These are phyloP conservation scores for Hirtodrosophila trivittata DNA, from an alignment of 2,888 invertebrate species.

Conservation along the genomic window DNA sequence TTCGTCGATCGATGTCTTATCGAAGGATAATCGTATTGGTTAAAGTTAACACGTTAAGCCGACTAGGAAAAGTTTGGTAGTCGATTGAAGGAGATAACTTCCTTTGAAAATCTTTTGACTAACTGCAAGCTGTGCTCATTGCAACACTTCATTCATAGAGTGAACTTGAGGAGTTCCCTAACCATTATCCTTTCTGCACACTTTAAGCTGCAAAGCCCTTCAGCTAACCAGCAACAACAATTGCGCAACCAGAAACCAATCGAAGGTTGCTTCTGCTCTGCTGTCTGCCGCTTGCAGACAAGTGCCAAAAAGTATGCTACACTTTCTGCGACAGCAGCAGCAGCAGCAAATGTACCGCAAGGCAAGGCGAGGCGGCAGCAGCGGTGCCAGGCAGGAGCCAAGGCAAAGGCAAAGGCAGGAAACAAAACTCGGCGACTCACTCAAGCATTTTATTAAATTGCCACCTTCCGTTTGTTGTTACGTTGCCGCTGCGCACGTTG, in stretches of 20 bases:
- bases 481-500: slow-evolving; percentile 38
- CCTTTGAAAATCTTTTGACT: not conserved
- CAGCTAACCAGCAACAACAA: slow-evolving; percentile 24
- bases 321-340: slow-evolving; percentile 34
- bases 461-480: slow-evolving; percentile 81
- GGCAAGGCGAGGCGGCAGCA: slow-evolving; percentile 11
- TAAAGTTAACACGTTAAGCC: no score
- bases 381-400: slow-evolving; percentile 7
- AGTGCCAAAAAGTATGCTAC: slow-evolving; percentile 72
- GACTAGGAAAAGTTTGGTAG: no score
- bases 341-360: not conserved
- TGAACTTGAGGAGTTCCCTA: slow-evolving; percentile 26
- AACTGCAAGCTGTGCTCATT: slow-evolving; percentile 9
- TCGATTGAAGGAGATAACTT: no score
- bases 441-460: slow-evolving; percentile 83
- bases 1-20: no score
- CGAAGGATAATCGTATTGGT: no score
- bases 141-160: slow-evolving; percentile 26
- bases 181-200: slow-evolving; percentile 7
- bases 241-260: slow-evolving; percentile 46
- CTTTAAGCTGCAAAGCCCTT: slow-evolving; percentile 30
- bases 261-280: slow-evolving; percentile 49
- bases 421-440: slow-evolving; percentile 78
- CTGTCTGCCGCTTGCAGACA: slow-evolving; percentile 26
- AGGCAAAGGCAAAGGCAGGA: slow-evolving; percentile 54